Percentiles rank a stretch among this genome's conserved stretches.
Evolutionary conservation across 2,113 vertebrate genomes (phyloP).

Genomic region (Asarcornis scutulata): DNA sequence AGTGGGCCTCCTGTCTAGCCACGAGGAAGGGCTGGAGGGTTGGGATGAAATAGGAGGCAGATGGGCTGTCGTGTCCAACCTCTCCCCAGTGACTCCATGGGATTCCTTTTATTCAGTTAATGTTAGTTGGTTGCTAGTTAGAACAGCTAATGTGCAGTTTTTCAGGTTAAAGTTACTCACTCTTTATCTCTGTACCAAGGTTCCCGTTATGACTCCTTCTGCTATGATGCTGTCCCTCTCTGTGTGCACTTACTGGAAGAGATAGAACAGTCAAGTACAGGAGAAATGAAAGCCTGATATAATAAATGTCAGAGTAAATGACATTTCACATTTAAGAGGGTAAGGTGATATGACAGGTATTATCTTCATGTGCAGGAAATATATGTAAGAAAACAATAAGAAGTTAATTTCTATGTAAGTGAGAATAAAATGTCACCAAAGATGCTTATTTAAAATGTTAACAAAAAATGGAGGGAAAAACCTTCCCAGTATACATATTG

Average conservation of each 20-base stretch:
- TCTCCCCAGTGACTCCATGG: background rate
- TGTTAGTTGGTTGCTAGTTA: background rate
- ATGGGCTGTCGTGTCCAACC: background rate
- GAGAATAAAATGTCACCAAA: background rate
- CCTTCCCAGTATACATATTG: background rate
- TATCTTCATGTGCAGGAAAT: background rate
- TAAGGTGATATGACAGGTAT: background rate
- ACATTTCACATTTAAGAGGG: background rate
- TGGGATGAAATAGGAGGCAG: background rate
- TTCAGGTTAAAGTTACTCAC: background rate
- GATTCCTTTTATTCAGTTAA: background rate
- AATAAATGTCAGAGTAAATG: background rate
- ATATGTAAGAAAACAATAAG: background rate
- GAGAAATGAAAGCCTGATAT: background rate
- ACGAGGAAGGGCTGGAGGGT: background rate
- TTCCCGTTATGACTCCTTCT: background rate
- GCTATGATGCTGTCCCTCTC: background rate
- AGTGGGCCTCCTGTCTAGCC: rapidly evolving
- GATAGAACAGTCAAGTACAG: background rate
- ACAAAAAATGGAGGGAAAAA: background rate
- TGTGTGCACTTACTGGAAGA: background rate
- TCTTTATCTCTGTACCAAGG: background rate
- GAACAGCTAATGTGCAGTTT: background rate
- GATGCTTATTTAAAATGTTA: background rate
- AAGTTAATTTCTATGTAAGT: background rate